phyloP scores from a whole-genome alignment of 1,140 invertebrate genomes.

The Sitophilus oryzae region DNA sequence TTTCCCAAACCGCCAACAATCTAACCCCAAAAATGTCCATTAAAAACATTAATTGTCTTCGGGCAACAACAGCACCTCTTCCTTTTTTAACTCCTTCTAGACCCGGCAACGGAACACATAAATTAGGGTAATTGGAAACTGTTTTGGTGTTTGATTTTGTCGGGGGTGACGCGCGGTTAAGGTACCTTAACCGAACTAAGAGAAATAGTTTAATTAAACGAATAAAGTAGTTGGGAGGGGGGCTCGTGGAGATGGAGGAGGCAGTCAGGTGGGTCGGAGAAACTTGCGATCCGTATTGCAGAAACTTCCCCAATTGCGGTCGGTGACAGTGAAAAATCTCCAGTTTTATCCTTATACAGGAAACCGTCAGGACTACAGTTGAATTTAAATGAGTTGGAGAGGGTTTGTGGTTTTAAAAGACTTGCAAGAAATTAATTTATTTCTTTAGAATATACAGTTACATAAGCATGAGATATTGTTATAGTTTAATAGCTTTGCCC shows the following conservation, averaged over 20 bases:
- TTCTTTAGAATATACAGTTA: no score
- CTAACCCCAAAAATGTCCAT: not conserved
- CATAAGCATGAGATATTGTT: no score
- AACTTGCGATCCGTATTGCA: slow-evolving; percentile 13
- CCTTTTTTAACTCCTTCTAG: not conserved
- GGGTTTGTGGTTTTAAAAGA: no score
- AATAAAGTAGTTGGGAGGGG: slow-evolving; percentile 11
- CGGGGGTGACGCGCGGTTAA: slow-evolving; percentile 10
- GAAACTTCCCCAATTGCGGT: not conserved
- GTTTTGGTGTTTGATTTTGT: slow-evolving; percentile 9
- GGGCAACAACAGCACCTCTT: not conserved
- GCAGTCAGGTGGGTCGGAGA: no score
- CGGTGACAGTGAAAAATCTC: no score
- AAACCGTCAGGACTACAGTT: no score
- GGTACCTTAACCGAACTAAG: slow-evolving; percentile 17
- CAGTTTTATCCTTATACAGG: no score
- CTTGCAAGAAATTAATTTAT: no score
- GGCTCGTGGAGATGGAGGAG: no score
- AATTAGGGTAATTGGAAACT: slow-evolving; percentile 12
- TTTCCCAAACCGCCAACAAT: no score
- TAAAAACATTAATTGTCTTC: not conserved
- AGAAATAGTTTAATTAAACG: slow-evolving; percentile 24
- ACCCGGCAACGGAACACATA: slow-evolving; percentile 1
- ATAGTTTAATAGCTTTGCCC: no score
- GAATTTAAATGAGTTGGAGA: no score